phyloP scores from a whole-genome alignment of 2,888 invertebrate genomes.

The Ceriagrion tenellum region DNA sequence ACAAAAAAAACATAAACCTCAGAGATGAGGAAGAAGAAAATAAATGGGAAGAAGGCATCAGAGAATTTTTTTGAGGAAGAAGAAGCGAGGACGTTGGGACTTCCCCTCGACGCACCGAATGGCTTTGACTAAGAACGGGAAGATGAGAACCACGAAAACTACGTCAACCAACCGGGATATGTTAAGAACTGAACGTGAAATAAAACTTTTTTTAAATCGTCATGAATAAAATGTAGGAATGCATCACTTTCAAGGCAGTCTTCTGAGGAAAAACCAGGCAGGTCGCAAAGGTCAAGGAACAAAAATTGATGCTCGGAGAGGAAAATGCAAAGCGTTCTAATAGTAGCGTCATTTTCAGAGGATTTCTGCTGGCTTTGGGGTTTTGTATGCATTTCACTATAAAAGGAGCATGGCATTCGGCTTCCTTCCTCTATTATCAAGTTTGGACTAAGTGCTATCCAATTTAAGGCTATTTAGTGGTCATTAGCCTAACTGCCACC shows the following conservation, averaged over 20 bases:
- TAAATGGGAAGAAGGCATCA: neutral
- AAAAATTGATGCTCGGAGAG: too few species aligned
- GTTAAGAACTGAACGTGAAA: neutral
- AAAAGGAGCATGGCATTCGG: too few species aligned
- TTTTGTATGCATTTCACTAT: too few species aligned
- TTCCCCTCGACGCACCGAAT: neutral
- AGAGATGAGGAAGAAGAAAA: neutral
- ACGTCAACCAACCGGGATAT: neutral
- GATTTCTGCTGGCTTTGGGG: neutral
- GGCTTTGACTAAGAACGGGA: neutral
- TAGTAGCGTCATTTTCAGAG: neutral
- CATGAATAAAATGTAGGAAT: neutral
- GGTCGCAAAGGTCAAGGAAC: neutral
- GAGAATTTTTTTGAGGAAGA: neutral
- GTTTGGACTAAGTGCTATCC: too few species aligned
- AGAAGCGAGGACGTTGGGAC: neutral
- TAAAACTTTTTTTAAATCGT: neutral
- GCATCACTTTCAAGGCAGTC: neutral
- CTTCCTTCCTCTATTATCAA: too few species aligned
- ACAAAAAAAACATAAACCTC: too few species aligned
- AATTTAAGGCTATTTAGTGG: too few species aligned
- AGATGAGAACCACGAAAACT: neutral
- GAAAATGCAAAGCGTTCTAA: neutral
- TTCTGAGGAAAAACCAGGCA: neutral
- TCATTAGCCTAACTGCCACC: too few species aligned